Conservation (phyloP, 1,140 invertebrate genomes). For the Pogonognathellus flavescens region DNA sequence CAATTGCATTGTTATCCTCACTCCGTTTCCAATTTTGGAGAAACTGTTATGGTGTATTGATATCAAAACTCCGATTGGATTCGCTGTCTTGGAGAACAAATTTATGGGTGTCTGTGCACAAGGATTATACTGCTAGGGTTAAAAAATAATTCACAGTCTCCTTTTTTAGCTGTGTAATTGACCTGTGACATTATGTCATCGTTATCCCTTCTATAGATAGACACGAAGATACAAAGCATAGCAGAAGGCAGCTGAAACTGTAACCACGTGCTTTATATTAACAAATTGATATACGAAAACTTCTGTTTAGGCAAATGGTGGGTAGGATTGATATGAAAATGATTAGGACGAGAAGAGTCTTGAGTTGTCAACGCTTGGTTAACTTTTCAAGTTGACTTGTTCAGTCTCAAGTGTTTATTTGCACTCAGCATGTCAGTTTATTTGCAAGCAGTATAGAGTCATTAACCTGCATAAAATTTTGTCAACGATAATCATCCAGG, state of each 20-base stretch:
- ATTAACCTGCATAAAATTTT: no score
- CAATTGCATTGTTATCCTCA: neutral
- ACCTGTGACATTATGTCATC: no score
- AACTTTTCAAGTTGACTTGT: neutral
- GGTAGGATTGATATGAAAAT: no score
- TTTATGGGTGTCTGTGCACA: constrained; percentile 33
- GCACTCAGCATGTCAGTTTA: constrained; percentile 19
- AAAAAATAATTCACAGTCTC: neutral
- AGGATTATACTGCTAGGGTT: constrained; percentile 11
- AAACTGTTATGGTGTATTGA: constrained; percentile 35
- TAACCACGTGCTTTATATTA: neutral
- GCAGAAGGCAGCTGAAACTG: neutral
- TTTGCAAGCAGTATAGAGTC: neutral
- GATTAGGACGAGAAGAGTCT: constrained; percentile 20
- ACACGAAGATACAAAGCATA: neutral
- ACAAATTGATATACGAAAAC: neutral
- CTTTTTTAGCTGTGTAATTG: no score
- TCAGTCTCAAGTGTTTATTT: constrained; percentile 28
- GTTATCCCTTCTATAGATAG: neutral
- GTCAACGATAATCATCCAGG: no score
- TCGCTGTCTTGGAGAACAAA: constrained; percentile 39
- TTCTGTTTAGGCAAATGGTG: neutral
- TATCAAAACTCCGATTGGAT: constrained; percentile 49
- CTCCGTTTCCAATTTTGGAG: constrained; percentile 45
- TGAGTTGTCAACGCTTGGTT: constrained; percentile 16